Evolutionary conservation across 2,888 invertebrate species (phyloP).

Genomic region (Zaprionus bogoriensis): DNA sequence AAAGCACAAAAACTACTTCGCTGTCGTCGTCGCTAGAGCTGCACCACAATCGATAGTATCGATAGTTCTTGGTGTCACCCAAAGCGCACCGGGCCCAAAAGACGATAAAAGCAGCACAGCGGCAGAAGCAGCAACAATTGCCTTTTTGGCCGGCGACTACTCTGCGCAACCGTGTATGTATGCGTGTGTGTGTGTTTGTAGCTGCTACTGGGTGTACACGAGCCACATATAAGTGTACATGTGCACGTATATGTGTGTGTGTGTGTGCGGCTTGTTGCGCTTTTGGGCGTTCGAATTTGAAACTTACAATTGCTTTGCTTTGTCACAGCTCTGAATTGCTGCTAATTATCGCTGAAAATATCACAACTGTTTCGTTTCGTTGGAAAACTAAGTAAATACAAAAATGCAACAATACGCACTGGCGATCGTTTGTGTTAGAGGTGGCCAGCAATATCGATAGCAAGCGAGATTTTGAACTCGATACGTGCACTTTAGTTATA

Average conservation of each 20-base stretch:
- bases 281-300: slow-evolving; percentile 22
- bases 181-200: neutral
- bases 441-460: slow-evolving; percentile 17
- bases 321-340: slow-evolving; percentile 8
- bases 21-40: slow-evolving; percentile 37
- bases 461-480: slow-evolving; percentile 4
- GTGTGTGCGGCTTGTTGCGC: slow-evolving; percentile 31
- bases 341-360: neutral
- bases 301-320: slow-evolving; percentile 28
- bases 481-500: neutral
- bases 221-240: neutral
- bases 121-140: slow-evolving; percentile 3
- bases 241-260: slow-evolving; percentile 1
- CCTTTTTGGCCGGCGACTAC: slow-evolving; percentile 28
- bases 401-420: slow-evolving; percentile 31
- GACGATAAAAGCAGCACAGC: slow-evolving; percentile 45
- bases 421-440: slow-evolving; percentile 23
- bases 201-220: neutral
- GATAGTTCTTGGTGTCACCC: slow-evolving; percentile 22
- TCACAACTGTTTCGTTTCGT: neutral
- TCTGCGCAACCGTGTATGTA: neutral
- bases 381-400: slow-evolving; percentile 16
- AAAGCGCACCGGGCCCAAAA: slow-evolving; percentile 27
- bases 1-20: slow-evolving; percentile 55
- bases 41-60: slow-evolving; percentile 37